Evolutionary conservation across 1,140 invertebrate genomes (phyloP), one percentile per base, ranked within the genome.

Genomic region (Tribolium castaneum): DNA sequence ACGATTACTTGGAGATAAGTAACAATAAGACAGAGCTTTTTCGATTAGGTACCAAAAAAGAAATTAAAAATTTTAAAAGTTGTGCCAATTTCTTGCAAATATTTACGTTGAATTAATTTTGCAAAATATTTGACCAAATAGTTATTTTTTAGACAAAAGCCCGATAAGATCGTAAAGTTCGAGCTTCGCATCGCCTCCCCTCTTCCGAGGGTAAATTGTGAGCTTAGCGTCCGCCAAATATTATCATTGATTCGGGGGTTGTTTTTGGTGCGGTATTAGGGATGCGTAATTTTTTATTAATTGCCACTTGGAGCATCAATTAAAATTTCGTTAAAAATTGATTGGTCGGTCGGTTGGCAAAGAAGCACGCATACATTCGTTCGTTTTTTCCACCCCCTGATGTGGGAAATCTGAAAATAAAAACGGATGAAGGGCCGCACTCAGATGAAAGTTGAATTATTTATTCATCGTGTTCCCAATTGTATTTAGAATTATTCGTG

Each of bases 401-500:
- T 35, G 30, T 35, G 59, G 59, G 59, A 66, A 35, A 66, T 66
- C 59, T 35, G 59, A 39, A 66, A 51, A 72, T 72, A 52, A 73
- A 73, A 73, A 73, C 45, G 71, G 49, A 73, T 73, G 71, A 73
- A 73, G 71, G 71, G 51, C 71, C 71, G 39, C 71, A 72, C 51
- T 73, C 71, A 73, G 51, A 73, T 73, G 71, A 73, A 73, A 73
- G 71, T 73, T 73, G 74, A 77, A 78, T 78, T 62, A 78, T 73
- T 80, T 75, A 80, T 81, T 81, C 80, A 76, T 77, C 76, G 80
- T 19, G 16, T 52, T 76, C 76, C 71, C 70, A 76, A 77, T 79
- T 78, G 82, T 77, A 81, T 83, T 83, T 80, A 80, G 76, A 83
- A 80, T 82, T 80, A 82, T 77, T 81, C 82, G 81, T 83, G 79